A percentile compares a stretch with the other conserved stretches of the same genome.
Evolutionary conservation across 2,888 invertebrate genomes (phyloP).

Genomic region (Choristoneura rosaceana): DNA sequence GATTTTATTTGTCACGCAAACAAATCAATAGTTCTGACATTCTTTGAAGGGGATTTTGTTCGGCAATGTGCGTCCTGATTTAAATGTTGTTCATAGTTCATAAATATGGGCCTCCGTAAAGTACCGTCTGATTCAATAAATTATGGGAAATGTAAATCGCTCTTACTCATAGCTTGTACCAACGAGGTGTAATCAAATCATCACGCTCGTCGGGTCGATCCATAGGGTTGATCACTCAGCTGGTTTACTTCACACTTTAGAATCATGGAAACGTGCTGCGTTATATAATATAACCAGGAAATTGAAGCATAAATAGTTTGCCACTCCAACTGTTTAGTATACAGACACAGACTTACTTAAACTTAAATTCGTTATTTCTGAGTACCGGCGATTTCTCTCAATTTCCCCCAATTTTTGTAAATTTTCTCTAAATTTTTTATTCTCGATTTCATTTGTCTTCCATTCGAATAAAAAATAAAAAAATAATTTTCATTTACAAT

Average conservation of each 20-base stretch:
- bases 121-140: background rate
- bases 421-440: no score
- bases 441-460: no score
- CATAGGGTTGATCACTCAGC: slow-evolving; percentile 47
- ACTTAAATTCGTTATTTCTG: background rate
- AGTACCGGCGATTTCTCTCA: no score
- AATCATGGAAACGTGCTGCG: background rate
- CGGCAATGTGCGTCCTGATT: no score
- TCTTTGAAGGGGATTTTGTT: no score
- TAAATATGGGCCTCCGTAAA: background rate
- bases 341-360: no score
- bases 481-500: no score
- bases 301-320: background rate
- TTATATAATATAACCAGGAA: background rate
- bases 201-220: slow-evolving; percentile 47
- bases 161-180: background rate
- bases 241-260: background rate
- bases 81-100: background rate
- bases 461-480: no score
- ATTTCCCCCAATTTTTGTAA: no score
- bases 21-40: no score
- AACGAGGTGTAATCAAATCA: slow-evolving; percentile 52
- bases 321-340: background rate
- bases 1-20: no score
- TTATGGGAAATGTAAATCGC: background rate